Evolutionary conservation across 2,797 vertebrate species (phyloP).

Genomic region (Pipistrellus pygmaeus): DNA sequence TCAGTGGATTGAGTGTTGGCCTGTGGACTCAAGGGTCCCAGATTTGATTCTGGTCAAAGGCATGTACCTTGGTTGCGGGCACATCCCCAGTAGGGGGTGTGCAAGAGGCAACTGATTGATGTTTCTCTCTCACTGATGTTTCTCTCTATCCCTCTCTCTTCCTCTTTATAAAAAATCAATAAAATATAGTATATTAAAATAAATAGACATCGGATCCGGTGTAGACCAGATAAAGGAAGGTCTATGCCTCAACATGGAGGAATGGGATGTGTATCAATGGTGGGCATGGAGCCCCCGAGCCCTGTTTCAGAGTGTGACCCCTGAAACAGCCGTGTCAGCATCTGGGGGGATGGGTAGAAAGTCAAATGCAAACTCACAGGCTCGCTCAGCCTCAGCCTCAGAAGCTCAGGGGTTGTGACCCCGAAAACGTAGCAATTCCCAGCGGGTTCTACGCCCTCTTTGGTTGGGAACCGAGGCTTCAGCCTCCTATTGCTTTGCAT

Average conservation of each 20-base stretch:
- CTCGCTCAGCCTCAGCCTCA: neutral
- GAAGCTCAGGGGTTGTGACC: neutral
- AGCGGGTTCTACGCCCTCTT: neutral
- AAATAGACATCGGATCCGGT: neutral
- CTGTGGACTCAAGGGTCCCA: no score
- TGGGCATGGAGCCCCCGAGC: fast-evolving
- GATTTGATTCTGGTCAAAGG: no score
- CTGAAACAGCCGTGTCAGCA: neutral
- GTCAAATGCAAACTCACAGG: neutral
- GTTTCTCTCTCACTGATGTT: no score
- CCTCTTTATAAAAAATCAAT: no score
- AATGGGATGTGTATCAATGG: no score
- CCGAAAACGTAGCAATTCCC: neutral
- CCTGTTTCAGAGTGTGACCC: neutral
- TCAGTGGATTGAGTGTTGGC: no score
- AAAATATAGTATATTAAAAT: no score
- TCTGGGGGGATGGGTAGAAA: no score
- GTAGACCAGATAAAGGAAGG: neutral
- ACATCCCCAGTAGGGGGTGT: no score
- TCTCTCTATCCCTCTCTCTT: no score
- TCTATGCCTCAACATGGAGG: neutral
- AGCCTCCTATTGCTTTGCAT: fast-evolving
- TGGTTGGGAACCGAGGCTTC: neutral
- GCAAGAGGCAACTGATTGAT: no score
- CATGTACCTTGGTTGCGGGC: no score